Base-by-base conservation (phyloP, 2,888 invertebrate genomes). In the Caenorhabditis uteleia region DNA sequence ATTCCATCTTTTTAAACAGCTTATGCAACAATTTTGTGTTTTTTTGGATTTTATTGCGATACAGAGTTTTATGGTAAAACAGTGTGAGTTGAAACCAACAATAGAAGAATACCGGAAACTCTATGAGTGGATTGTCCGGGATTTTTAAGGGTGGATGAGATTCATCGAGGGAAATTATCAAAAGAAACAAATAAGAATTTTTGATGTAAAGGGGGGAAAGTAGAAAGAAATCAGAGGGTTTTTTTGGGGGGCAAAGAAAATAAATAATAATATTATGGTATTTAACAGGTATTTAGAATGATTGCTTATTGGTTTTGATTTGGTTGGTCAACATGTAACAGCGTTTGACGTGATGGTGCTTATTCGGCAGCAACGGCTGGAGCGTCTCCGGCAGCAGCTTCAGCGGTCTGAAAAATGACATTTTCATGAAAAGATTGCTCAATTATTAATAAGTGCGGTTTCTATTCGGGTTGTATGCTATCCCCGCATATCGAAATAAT, bases 21-120 rank as follows among this genome's bases (percentile, higher is more conserved):
- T 36, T 48, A 26, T n/a, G n/a, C 27, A 34, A 33, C 42, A 42
- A 34, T 29, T 7, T 3, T 46, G 33, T 14, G 21, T 33, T 27
- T 53, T 39, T 38, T 23, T 38, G n/a, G 29, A 20, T 16, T 31
- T 60, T 60, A 60, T 60, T 60, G 51, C 58, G 51, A 51, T n/a
- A n/a, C n/a, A 51, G 42, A 46, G 57, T 38, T 25, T 20, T 46
- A 34, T 46, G 61, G 56, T 61, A 61, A 61, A 61, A 61, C 49
- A 58, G 34, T 42, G 48, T n/a, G n/a, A n/a, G n/a, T 53, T 61
- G 50, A 61, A 51, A 55, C 55, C 45, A 55, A 55, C 50, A 61
- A 42, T n/a, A n/a, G n/a, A n/a, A n/a, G n/a, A n/a, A n/a, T 21
- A 40, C 40, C 40, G 25, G 14, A 25, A 20, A 23, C 39, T 14